Percentiles rank a stretch among this genome's conserved stretches.
Conservation (phyloP, 1,140 invertebrate genomes). For the Doryteuthis pealeii region DNA sequence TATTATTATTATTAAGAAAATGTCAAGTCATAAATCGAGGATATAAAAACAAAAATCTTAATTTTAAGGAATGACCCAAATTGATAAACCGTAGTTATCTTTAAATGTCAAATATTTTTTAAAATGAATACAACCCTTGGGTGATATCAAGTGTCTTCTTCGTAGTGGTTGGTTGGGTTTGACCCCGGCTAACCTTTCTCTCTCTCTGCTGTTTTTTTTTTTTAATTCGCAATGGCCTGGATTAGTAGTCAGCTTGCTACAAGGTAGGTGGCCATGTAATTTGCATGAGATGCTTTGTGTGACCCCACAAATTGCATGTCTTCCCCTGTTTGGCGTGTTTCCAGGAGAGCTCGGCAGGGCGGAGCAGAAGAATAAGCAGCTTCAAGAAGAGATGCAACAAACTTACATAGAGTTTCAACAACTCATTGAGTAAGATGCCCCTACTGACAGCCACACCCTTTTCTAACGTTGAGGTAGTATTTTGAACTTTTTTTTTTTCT, state of each 20-base stretch:
- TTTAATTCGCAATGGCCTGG: too few species aligned
- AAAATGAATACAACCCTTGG: too few species aligned
- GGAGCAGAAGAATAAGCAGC: constrained; percentile 93
- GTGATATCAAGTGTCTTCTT: too few species aligned
- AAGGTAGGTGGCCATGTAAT: constrained; percentile 20
- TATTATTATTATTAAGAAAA: too few species aligned
- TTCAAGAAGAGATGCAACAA: constrained; percentile 98
- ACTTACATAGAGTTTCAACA: constrained; percentile 68
- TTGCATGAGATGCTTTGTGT: constrained; percentile 25
- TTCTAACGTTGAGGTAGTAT: constrained; percentile 13
- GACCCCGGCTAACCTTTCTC: too few species aligned
- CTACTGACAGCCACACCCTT: constrained; percentile 2
- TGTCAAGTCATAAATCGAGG: too few species aligned
- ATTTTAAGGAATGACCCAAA: too few species aligned
- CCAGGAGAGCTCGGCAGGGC: constrained; percentile 93
- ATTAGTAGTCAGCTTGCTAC: background rate
- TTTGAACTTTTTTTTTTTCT: background rate
- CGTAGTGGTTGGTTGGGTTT: too few species aligned
- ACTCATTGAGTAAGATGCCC: constrained; percentile 9
- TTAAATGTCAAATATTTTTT: too few species aligned
- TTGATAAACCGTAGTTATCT: too few species aligned
- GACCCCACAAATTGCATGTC: constrained; percentile 7
- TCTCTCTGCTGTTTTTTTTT: too few species aligned
- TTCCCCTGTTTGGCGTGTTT: constrained; percentile 30
- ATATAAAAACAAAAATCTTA: too few species aligned